Conservation (phyloP, 2,113 vertebrate genomes). For the Xiphias gladius region DNA sequence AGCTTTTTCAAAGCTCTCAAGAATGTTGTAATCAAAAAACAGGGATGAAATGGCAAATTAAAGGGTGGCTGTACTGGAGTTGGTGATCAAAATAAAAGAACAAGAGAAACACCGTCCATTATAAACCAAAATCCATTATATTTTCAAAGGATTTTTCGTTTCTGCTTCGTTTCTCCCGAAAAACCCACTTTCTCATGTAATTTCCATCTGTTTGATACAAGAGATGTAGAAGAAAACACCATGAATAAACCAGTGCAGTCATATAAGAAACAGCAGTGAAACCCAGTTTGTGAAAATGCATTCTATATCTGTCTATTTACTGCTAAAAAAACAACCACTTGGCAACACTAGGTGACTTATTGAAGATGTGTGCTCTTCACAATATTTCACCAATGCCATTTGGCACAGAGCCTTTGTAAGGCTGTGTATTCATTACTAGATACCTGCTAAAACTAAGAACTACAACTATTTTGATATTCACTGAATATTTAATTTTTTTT, state of each 20-base stretch:
- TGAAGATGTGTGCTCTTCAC: no score
- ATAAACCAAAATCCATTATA: neutral
- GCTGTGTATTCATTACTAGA: neutral
- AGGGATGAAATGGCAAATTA: neutral
- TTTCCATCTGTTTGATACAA: neutral
- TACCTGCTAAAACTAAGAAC: neutral
- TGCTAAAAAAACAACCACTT: no score
- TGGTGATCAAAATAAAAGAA: neutral
- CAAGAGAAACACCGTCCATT: neutral
- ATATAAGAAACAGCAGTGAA: no score
- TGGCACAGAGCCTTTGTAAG: neutral
- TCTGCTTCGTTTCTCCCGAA: neutral
- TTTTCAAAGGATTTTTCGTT: neutral
- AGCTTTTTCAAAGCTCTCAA: neutral
- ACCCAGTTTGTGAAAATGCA: no score
- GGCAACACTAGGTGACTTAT: no score
- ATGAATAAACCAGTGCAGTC: neutral
- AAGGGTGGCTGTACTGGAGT: neutral
- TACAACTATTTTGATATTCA: neutral
- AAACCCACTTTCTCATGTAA: neutral
- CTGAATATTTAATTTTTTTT: neutral
- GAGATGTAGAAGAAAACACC: neutral
- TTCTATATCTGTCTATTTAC: no score
- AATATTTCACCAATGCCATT: neutral
- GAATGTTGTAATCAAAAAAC: conserved; percentile 1